Evolutionary conservation across 2,113 vertebrate genomes (phyloP), one percentile per base, ranked within the genome.

Genomic region (Microtus pennsylvanicus): DNA sequence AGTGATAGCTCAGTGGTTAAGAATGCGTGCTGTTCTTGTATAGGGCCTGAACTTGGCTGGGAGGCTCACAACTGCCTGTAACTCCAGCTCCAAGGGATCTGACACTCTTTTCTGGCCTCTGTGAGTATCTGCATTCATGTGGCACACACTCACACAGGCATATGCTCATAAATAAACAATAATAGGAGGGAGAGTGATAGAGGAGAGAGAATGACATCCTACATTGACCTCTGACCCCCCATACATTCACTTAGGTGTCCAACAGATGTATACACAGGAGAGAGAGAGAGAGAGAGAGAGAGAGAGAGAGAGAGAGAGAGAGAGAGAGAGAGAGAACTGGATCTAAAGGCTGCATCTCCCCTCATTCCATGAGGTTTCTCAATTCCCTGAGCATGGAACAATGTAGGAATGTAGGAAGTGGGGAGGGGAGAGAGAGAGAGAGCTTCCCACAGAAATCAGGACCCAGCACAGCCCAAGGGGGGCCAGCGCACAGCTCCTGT

Each of bases 381-480:
- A 19, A 58, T 58, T 58, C 17, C 17, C 17, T 58, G 55, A 58
- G 17, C 17, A 58, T 58, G 55, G 55, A 58, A 13, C 55, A 58
- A 58, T 6, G 55, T 58, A 17, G 55, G 16, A 55, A 55, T 55
- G 16, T 55, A 58, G 55, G 55, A 58, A 58, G 17, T 58, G 55
- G 5, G 5, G 21, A 5, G 52, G 12, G 50, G n/a, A n/a, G n/a
- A n/a, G 50, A 42, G 42, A 42, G 42, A 42, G 50, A 50, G 50
- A 50, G 11, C 11, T 45, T 50, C n/a, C 22, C 1, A 1, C 0
- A 21, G 82, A 74, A 24, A 7, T 13, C 21, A 33, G 61, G 80
- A 19, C 33, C 16, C 10, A 0, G 2, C 0, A 6, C 0, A 0
- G 12, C 17, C n/a, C 21, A 12, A 12, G 42, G 3, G 6, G 7